Evolutionary conservation across 1,140 invertebrate species (phyloP), one percentile per base, ranked within the genome.

Genomic region (Drosophila hydei): DNA sequence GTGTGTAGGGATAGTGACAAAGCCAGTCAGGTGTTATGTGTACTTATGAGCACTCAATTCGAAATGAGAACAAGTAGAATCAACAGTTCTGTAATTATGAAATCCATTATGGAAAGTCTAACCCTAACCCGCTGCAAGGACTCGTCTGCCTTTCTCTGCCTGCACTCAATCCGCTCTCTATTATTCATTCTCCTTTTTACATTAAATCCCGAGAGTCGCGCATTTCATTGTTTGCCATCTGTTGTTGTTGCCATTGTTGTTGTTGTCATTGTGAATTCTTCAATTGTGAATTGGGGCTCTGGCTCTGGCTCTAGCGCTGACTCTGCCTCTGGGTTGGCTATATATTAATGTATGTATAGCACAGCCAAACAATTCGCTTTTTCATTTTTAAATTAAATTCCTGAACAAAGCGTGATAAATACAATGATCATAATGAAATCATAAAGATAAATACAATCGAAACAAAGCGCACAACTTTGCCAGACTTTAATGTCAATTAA

Each of bases 301-400:
- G 79, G 48, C 61, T 74, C 59, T 65, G 36, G 55, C 48, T 72
- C 45, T 38, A 59, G 69, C 18, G 40, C 56, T 9, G 16, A 8
- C 47, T 42, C 38, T 42, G n/a, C 1, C 2, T 42, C n/a, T 42
- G 38, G 38, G 5, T 33, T 33, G 30, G 30, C 30, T 27, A 30
- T 40, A 14, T 40, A 40, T 40, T 40, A 14, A 4, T 9, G 45
- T 30, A 48, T 19, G 43, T 61, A 40, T 56, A 48, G 47, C 75
- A 54, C 18, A 55, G 47, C 43, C 38, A 54, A 58, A 72, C 58
- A 71, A 71, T 73, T 73, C 58, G 23, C 27, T 79, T 79, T 69
- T 80, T 73, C 51, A 52, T 67, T 85, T 78, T 85, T 80, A 87
- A 87, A 88, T 87, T 88, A 87, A 88, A 87, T 87, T 77, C 83